These are phyloP conservation scores for Castor canadensis DNA, from an alignment of 2,113 vertebrate species.

Conservation along the genomic window DNA sequence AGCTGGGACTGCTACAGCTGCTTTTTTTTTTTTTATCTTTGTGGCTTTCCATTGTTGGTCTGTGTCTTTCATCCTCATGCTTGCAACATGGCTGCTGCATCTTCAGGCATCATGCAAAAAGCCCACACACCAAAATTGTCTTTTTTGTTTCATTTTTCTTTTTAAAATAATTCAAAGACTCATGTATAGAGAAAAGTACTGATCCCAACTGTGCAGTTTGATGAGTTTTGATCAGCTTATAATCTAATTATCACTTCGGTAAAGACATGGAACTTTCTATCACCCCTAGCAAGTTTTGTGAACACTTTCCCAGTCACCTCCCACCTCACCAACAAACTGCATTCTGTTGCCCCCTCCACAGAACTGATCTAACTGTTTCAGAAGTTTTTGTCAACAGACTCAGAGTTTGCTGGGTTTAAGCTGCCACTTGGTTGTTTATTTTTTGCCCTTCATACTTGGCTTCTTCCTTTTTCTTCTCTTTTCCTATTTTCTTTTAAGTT, in stretches of 20 bases:
- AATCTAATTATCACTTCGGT: background rate
- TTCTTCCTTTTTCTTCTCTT: background rate
- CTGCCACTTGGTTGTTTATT: background rate
- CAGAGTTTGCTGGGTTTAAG: background rate
- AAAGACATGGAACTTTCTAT: background rate
- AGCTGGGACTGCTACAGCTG: background rate
- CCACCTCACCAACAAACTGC: background rate
- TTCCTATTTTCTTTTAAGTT: background rate
- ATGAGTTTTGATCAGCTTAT: background rate
- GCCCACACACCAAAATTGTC: background rate
- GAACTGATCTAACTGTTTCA: background rate
- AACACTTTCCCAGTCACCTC: background rate
- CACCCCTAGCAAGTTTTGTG: background rate
- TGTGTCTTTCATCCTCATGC: background rate
- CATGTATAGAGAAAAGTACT: background rate
- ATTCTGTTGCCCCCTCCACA: background rate
- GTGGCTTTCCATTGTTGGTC: background rate
- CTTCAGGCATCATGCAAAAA: background rate
- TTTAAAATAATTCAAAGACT: background rate
- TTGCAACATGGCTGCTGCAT: background rate
- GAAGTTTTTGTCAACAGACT: background rate
- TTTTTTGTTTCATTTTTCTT: background rate
- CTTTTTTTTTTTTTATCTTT: background rate
- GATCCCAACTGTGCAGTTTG: background rate
- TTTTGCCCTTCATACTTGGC: background rate